Evolutionary conservation across 1,140 invertebrate genomes (phyloP), one percentile per base, ranked within the genome.

Genomic region (Apis florea): DNA sequence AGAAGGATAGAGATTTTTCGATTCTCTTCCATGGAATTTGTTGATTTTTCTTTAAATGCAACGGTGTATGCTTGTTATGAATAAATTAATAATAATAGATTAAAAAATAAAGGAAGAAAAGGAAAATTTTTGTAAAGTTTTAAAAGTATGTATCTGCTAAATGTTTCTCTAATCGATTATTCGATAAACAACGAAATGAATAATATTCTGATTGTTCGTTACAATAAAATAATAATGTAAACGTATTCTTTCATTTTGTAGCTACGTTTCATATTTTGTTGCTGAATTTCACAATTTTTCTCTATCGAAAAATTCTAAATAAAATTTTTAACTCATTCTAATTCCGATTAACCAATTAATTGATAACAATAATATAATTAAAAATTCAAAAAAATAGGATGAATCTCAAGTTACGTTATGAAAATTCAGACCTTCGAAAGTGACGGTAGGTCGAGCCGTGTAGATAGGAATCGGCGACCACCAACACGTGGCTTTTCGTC

Each of bases 401-500:
- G 31, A 40, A 47, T 26, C 26, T 51, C 56, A 73, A 64, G 51
- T 53, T 40, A 40, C 6, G 4, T 64, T 64, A 40, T 64, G 64
- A 63, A 31, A 82, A 56, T 85, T 83, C 94, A 94, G 95, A 97
- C 96, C 96, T 97, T 97, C 95, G 90, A 97, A 97, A 86, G 95
- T 96, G 90, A 97, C 96, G 78, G 95, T 95, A 86, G 96, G 95
- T 91, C 94, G 93, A 76, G 95, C 94, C 70, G 93, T 93, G 91
- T 94, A 94, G 83, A 94, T 93, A 64, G 94, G 94, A 79, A 95
- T 93, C 5, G 92, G 91, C 19, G 93, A 92, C 83, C 92, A 94
- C 93, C 92, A 93, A 85, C 90, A 91, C 83, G 91, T 88, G 90
- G 93, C 80, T 93, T 95, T 86, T 85, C 87, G 87, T 81, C 85